Evolutionary conservation across 2,797 vertebrate genomes (phyloP).

Genomic region (Acipenser ruthenus): DNA sequence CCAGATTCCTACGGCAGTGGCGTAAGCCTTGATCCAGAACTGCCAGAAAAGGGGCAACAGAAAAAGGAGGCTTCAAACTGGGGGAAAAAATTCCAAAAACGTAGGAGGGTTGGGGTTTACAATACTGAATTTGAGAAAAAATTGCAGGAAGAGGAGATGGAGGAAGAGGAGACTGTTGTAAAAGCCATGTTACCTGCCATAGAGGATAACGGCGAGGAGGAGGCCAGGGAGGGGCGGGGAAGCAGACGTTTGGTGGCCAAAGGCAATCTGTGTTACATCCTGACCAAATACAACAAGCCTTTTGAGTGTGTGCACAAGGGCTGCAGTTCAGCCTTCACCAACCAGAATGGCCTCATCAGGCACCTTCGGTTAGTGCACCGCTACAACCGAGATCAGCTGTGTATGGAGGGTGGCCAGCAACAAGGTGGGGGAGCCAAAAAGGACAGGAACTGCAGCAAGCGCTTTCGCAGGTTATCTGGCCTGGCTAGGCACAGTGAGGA

Average conservation of each 20-base stretch:
- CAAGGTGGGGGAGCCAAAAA: conserved; percentile 57
- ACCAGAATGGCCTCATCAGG: conserved; percentile 81
- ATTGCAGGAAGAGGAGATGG: background rate
- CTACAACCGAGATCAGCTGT: conserved; percentile 86
- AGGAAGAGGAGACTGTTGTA: conserved; percentile 37
- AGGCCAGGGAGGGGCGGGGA: conserved; percentile 65
- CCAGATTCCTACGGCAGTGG: conserved; percentile 28
- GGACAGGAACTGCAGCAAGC: conserved; percentile 72
- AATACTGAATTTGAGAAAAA: conserved; percentile 14
- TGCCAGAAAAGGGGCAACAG: conserved; percentile 14
- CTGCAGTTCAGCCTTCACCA: conserved; percentile 83
- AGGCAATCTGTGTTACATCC: conserved; percentile 83
- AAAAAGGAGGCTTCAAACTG: conserved; percentile 28
- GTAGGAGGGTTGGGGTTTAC: too few species aligned
- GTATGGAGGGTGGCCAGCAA: conserved; percentile 76
- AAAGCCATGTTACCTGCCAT: conserved; percentile 51
- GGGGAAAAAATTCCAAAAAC: conserved; percentile 30
- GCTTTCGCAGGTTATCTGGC: conserved; percentile 63
- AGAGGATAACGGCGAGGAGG: conserved; percentile 43
- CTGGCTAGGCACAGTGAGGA: conserved; percentile 66
- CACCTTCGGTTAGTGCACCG: conserved; percentile 85
- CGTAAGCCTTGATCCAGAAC: conserved; percentile 10
- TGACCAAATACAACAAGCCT: conserved; percentile 87
- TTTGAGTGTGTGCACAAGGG: conserved; percentile 92
- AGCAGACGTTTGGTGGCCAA: conserved; percentile 81